These are phyloP conservation scores for Oxyruncus cristatus DNA, from an alignment of 2,113 vertebrate genomes.

Conservation along the genomic window DNA sequence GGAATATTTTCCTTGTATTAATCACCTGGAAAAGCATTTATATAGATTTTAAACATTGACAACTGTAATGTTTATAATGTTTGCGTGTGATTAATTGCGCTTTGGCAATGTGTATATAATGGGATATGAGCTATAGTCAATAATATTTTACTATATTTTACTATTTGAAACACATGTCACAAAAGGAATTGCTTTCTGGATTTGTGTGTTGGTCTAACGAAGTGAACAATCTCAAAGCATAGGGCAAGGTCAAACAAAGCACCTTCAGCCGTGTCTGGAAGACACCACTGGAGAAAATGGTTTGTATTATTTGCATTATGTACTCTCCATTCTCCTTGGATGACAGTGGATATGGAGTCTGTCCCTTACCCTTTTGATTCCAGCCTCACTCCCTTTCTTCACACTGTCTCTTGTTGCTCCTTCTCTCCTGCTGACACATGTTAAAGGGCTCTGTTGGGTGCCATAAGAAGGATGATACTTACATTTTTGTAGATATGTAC, in stretches of 20 bases:
- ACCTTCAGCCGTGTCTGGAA: neutral
- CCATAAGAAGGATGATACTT: neutral
- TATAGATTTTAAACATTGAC: slow-evolving; percentile 1
- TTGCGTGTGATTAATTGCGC: neutral
- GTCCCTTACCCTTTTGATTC: neutral
- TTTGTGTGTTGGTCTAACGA: neutral
- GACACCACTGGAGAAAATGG: neutral
- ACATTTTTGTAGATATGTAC: neutral
- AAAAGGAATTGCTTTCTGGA: neutral
- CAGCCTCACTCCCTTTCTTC: neutral
- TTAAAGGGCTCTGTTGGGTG: neutral
- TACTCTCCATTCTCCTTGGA: neutral
- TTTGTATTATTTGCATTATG: neutral
- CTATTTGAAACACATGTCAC: neutral
- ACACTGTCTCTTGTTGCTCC: neutral
- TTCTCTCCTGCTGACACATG: neutral
- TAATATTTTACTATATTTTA: neutral
- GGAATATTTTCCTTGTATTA: neutral
- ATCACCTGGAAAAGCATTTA: neutral
- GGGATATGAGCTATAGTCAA: neutral
- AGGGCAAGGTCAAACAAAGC: neutral
- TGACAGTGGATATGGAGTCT: neutral
- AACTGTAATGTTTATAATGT: neutral
- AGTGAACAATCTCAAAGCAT: neutral
- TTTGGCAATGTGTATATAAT: neutral